These are phyloP conservation scores for Pseudolaguvia tuberculata DNA, from an alignment of 2,113 vertebrate species.

Conservation along the genomic window DNA sequence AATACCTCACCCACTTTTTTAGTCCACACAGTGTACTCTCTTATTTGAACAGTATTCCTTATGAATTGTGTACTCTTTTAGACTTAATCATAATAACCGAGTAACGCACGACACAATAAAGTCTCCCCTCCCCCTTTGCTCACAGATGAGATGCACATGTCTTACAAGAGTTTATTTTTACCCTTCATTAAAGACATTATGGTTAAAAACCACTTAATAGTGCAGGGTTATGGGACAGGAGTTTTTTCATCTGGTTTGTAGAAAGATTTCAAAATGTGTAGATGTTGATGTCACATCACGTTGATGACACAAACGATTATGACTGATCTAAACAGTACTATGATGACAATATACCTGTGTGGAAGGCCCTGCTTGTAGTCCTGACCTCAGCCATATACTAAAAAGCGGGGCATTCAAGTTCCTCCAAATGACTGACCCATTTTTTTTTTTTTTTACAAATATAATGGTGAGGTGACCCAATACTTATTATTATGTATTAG, in stretches of 20 bases:
- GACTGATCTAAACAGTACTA: background rate
- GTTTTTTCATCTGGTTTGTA: constrained; percentile 25
- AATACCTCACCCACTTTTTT: constrained; percentile 23
- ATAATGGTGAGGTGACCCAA: too few relatives aligned
- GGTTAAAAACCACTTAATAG: constrained; percentile 53
- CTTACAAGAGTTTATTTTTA: constrained; percentile 56
- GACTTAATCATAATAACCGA: constrained; percentile 63
- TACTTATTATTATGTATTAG: too few relatives aligned
- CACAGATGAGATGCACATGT: constrained; percentile 58
- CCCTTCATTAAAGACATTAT: constrained; percentile 44
- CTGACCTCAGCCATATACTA: background rate
- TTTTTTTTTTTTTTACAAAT: too few relatives aligned
- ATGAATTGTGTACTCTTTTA: constrained; percentile 60
- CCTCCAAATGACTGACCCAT: too few relatives aligned
- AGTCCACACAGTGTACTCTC: constrained; percentile 49
- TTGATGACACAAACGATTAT: background rate
- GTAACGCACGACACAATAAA: constrained; percentile 58
- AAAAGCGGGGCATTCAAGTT: background rate
- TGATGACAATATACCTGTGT: too few relatives aligned
- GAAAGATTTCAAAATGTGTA: constrained; percentile 36
- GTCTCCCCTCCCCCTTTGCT: constrained; percentile 31
- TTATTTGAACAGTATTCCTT: constrained; percentile 61
- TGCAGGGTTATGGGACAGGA: constrained; percentile 35
- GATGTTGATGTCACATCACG: constrained; percentile 34
- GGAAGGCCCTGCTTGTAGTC: too few relatives aligned